A percentile compares a stretch with the other conserved stretches of the same genome.
Conservation (phyloP, 2,797 vertebrate genomes). For the Oreochromis grahami region DNA sequence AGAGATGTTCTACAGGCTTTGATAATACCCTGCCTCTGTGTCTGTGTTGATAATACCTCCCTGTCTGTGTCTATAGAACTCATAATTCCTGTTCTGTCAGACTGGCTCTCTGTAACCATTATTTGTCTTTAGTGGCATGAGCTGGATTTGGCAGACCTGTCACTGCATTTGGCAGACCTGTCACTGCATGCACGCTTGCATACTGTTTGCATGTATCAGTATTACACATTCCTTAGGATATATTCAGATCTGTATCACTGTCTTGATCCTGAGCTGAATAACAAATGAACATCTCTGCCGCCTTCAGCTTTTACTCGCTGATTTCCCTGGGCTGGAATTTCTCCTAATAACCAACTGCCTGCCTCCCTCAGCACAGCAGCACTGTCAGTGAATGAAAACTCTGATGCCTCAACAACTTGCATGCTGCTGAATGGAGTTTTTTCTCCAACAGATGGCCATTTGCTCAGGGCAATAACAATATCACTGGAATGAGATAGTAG, state of each 20-base stretch:
- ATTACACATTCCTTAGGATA: constrained; percentile 5
- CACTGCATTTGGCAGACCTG: constrained; percentile 9
- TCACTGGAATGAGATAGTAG: constrained; percentile 7
- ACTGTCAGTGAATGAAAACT: constrained; percentile 32
- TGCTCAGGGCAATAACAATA: constrained; percentile 39
- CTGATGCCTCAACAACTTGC: constrained; percentile 24
- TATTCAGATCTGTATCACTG: constrained; percentile 15
- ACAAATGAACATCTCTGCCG: constrained; percentile 28
- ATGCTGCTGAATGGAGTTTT: constrained; percentile 26
- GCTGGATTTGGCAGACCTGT: constrained; percentile 9
- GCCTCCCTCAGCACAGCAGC: neutral
- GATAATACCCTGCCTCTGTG: neutral
- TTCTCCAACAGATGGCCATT: constrained; percentile 50
- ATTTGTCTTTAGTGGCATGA: neutral
- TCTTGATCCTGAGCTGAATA: constrained; percentile 29
- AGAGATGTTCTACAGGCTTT: neutral
- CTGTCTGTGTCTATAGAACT: neutral
- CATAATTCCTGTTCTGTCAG: constrained; percentile 4
- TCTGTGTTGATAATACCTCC: neutral
- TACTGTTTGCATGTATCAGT: neutral
- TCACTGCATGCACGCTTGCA: neutral
- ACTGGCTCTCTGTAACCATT: neutral
- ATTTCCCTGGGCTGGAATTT: constrained; percentile 29
- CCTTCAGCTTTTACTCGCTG: constrained; percentile 25
- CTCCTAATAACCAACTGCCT: constrained; percentile 21